Percentiles rank a stretch among this genome's conserved stretches.
Evolutionary conservation across 2,888 invertebrate genomes (phyloP).

Genomic region (Aphidoletes aphidimyza): DNA sequence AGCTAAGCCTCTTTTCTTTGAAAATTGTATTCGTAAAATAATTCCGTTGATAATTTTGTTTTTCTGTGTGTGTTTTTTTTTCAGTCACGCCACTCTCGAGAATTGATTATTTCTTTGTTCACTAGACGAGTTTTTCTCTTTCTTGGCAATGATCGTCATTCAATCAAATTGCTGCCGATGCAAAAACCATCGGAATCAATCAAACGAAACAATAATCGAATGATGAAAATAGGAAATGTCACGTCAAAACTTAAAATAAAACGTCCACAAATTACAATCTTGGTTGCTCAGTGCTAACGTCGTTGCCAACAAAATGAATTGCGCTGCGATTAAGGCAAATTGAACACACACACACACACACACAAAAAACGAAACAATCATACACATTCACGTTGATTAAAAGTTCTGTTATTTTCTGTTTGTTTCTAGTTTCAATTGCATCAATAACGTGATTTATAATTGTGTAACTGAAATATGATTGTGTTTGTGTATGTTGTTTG

Average conservation of each 20-base stretch:
- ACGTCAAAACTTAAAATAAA: not conserved
- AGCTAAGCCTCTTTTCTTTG: not conserved
- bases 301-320: not conserved
- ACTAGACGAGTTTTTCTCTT: not conserved
- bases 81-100: constrained; percentile 2
- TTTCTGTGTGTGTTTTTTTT: not conserved
- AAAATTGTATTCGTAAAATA: not conserved
- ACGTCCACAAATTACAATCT: not conserved
- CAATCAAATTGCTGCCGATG: not conserved
- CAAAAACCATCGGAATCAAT: not conserved
- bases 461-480: not conserved
- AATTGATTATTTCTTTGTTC: not conserved
- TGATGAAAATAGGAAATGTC: not conserved
- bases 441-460: constrained; percentile 4
- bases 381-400: constrained; percentile 31
- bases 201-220: not conserved
- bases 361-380: not conserved
- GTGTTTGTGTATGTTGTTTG: not conserved
- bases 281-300: not conserved
- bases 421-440: constrained; percentile 15
- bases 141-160: not conserved
- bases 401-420: not conserved
- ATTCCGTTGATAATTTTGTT: constrained; percentile 1
- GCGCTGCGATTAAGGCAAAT: constrained; percentile 33
- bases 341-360: too few species aligned